A percentile compares a stretch with the other conserved stretches of the same genome.
These are phyloP conservation scores for Rhinopomastus cyanomelas DNA, from an alignment of 2,113 vertebrate genomes.

Conservation along the genomic window DNA sequence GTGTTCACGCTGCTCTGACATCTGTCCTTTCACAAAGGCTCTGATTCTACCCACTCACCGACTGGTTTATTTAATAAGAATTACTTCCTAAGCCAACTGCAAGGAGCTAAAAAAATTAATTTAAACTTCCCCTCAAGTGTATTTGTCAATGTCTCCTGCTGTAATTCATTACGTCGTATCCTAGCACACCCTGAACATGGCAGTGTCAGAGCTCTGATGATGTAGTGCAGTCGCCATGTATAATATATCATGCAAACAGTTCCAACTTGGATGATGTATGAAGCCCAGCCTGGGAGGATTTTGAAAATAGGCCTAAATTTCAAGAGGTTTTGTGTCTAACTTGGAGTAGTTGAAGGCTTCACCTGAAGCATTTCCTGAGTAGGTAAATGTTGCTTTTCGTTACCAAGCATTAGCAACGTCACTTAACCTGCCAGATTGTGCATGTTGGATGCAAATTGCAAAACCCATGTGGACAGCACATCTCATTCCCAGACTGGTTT, in stretches of 20 bases:
- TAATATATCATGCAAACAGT: slow-evolving; percentile 72
- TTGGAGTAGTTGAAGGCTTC: slow-evolving; percentile 57
- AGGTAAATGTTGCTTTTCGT: slow-evolving; percentile 36
- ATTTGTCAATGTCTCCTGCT: slow-evolving; percentile 73
- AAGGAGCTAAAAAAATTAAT: slow-evolving; percentile 77
- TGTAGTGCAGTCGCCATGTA: slow-evolving; percentile 66
- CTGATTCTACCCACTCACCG: slow-evolving; percentile 18
- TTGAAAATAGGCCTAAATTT: slow-evolving; percentile 73
- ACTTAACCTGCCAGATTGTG: background rate
- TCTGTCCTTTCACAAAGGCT: background rate
- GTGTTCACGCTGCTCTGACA: background rate
- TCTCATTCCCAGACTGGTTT: background rate
- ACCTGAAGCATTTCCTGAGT: slow-evolving; percentile 39
- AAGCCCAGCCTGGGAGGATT: slow-evolving; percentile 58
- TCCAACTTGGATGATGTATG: slow-evolving; percentile 73
- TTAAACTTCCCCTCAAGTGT: slow-evolving; percentile 69
- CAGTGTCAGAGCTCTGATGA: slow-evolving; percentile 72
- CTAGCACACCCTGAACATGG: slow-evolving; percentile 63
- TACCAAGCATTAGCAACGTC: background rate
- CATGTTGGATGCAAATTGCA: background rate
- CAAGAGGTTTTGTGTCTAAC: background rate
- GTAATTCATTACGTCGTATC: slow-evolving; percentile 75
- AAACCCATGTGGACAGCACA: background rate
- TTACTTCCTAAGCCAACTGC: slow-evolving; percentile 72
- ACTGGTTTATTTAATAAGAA: slow-evolving; percentile 75